Conservation (phyloP, 1,140 invertebrate genomes). For the Drosophila seguyi region DNA sequence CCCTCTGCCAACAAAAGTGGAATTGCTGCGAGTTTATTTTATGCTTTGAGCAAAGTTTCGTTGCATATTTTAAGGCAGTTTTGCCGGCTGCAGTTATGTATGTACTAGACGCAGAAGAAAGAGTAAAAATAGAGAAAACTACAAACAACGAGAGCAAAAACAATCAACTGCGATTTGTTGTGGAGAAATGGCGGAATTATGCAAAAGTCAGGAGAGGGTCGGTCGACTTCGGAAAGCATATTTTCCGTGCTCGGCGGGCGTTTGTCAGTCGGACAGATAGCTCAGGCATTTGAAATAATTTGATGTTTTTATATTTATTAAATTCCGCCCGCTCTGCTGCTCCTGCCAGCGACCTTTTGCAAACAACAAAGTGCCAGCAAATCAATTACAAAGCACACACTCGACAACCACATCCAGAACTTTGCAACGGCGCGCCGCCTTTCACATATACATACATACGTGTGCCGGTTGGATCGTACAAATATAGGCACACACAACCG, state of each 20-base stretch:
- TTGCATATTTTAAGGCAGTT: conserved; percentile 82
- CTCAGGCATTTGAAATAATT: conserved; percentile 81
- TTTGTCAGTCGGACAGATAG: conserved; percentile 66
- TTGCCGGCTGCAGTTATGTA: conserved; percentile 72
- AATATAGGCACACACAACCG: conserved; percentile 11
- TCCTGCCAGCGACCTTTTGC: conserved; percentile 30
- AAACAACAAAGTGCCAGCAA: conserved; percentile 81
- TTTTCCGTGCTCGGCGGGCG: conserved; percentile 70
- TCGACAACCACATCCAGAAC: conserved; percentile 44
- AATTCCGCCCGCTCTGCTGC: conserved; percentile 49
- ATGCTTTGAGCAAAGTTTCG: conserved; percentile 83
- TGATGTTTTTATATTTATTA: conserved; percentile 84
- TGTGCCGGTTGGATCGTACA: conserved; percentile 13
- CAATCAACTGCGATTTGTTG: conserved; percentile 83
- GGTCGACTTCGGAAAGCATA: conserved; percentile 44
- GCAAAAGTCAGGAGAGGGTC: conserved; percentile 54
- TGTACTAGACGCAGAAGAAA: conserved; percentile 31
- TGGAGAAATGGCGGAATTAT: conserved; percentile 82
- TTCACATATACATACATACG: conserved; percentile 7
- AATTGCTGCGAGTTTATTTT: conserved; percentile 80
- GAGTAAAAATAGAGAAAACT: conserved; percentile 6
- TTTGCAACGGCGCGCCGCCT: conserved; percentile 5
- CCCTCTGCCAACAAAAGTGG: conserved; percentile 62
- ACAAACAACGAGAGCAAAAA: conserved; percentile 56
- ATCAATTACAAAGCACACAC: conserved; percentile 72